phyloP scores from a whole-genome alignment of 2,888 invertebrate species.

The Limnephilus lunatus region DNA sequence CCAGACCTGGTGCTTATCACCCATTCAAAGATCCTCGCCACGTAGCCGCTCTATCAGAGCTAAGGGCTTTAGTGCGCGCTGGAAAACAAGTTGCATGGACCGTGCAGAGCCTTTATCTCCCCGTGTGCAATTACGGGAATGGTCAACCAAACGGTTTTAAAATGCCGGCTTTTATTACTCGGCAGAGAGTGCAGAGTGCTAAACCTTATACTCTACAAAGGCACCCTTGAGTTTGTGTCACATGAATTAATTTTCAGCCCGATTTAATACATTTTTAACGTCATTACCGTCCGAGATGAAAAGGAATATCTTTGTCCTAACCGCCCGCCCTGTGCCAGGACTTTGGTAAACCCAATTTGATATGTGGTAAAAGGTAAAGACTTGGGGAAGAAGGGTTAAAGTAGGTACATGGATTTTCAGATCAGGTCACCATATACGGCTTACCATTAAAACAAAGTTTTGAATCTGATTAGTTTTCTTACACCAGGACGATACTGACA shows the following conservation, averaged over 20 bases:
- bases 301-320: neutral
- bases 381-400: neutral
- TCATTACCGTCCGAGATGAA: neutral
- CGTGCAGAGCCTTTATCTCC: constrained; percentile 12
- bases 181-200: neutral
- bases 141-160: constrained; percentile 28
- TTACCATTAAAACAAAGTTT: neutral
- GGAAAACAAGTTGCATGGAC: neutral
- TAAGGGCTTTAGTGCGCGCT: neutral
- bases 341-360: no score
- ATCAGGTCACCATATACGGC: neutral
- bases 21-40: neutral
- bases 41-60: neutral
- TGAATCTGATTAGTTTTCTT: no score
- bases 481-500: neutral
- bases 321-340: no score
- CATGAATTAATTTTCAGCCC: neutral
- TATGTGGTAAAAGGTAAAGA: no score
- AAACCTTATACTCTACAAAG: neutral
- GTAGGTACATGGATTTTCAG: neutral
- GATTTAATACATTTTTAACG: neutral
- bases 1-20: neutral
- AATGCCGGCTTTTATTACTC: neutral
- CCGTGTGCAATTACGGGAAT: constrained; percentile 37
- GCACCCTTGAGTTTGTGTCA: neutral